phyloP scores from a whole-genome alignment of 2,888 invertebrate species.

The Nephrotoma flavescens region DNA sequence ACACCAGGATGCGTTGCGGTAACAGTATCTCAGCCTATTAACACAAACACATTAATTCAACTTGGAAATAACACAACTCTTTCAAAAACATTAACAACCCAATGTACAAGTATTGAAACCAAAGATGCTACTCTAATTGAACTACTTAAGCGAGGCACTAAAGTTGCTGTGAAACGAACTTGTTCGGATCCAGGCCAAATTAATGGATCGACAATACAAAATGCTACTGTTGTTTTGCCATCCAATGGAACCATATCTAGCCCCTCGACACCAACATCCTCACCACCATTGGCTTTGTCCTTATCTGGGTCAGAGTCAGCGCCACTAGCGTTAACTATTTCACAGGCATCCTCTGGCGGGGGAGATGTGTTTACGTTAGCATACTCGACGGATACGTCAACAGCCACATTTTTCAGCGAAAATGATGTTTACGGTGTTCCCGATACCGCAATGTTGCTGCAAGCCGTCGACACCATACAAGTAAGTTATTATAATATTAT shows the following conservation, averaged over 20 bases:
- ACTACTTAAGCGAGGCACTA: conserved; percentile 54
- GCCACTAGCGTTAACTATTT: conserved; percentile 29
- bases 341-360: conserved; percentile 26
- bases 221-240: conserved; percentile 14
- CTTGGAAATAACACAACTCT: neutral
- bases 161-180: conserved; percentile 57
- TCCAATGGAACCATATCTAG: conserved; percentile 13
- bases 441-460: conserved; percentile 49
- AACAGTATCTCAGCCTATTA: conserved; percentile 27
- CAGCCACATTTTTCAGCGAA: conserved; percentile 42
- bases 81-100: neutral
- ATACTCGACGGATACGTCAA: conserved; percentile 42
- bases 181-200: conserved; percentile 56
- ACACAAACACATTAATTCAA: conserved; percentile 22
- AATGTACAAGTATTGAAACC: conserved; percentile 16
- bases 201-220: conserved; percentile 7
- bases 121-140: conserved; percentile 69
- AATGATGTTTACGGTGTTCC: conserved; percentile 66
- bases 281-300: conserved; percentile 20
- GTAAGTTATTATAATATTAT: conserved; percentile 5
- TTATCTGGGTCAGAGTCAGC: conserved; percentile 20
- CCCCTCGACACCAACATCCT: conserved; percentile 40
- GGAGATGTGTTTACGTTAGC: conserved; percentile 45
- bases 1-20: conserved; percentile 20
- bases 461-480: conserved; percentile 49